These are phyloP conservation scores for Geophilus truncorum DNA, from an alignment of 2,888 invertebrate species.

Conservation along the genomic window DNA sequence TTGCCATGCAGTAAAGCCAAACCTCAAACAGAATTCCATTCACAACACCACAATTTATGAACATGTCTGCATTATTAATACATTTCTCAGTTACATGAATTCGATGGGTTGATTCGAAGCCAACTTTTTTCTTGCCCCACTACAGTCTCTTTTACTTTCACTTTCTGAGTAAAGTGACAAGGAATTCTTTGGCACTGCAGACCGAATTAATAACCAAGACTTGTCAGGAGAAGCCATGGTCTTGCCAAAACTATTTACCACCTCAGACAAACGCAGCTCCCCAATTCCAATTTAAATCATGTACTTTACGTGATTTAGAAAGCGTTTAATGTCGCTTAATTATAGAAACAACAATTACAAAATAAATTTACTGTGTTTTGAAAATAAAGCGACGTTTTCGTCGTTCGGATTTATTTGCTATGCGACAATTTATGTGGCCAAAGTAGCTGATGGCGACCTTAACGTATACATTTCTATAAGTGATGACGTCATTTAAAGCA, in stretches of 20 bases:
- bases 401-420: too few species aligned
- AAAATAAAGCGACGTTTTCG: too few species aligned
- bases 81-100: background rate
- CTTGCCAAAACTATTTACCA: background rate
- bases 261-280: background rate
- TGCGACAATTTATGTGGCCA: too few species aligned
- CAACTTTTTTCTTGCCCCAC: background rate
- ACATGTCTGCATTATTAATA: background rate
- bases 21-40: background rate
- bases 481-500: too few species aligned
- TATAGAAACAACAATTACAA: background rate
- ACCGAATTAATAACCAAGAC: background rate
- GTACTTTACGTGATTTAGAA: background rate
- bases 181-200: background rate
- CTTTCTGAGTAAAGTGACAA: background rate
- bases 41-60: background rate
- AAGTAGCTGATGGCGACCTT: too few species aligned
- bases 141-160: background rate
- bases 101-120: background rate
- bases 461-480: too few species aligned
- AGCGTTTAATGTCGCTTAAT: background rate
- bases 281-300: background rate
- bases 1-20: background rate
- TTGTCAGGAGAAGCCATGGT: background rate
- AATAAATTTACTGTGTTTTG: too few species aligned